phyloP scores from a whole-genome alignment of 2,797 vertebrate genomes.

The Petrocephalus schoutedeni region DNA sequence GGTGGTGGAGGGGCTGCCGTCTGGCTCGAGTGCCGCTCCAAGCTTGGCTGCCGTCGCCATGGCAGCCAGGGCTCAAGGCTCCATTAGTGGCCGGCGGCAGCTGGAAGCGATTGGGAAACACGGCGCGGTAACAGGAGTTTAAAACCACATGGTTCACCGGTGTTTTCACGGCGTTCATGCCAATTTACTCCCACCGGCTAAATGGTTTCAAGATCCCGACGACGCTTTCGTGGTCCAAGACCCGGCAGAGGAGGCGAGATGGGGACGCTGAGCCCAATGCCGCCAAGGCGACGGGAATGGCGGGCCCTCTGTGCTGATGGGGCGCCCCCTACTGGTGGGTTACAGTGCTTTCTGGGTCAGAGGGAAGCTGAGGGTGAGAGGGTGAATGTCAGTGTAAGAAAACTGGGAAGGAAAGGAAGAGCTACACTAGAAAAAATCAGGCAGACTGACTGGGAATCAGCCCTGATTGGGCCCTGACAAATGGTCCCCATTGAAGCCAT shows the following conservation, averaged over 20 bases:
- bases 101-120: constrained; percentile 76
- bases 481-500: too few species aligned
- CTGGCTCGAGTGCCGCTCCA: constrained; percentile 33
- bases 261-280: background rate
- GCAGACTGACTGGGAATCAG: background rate
- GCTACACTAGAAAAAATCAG: background rate
- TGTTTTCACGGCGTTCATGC: constrained; percentile 72
- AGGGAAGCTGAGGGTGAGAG: background rate
- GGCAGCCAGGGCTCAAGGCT: constrained; percentile 48
- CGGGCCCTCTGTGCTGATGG: background rate
- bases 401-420: background rate
- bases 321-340: background rate
- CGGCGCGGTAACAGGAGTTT: constrained; percentile 56
- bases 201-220: constrained; percentile 74
- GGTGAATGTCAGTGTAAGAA: background rate
- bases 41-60: constrained; percentile 37
- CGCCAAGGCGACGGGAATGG: too few species aligned
- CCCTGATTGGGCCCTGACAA: too few species aligned
- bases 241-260: background rate
- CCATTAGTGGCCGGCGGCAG: constrained; percentile 58
- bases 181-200: constrained; percentile 65
- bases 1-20: background rate
- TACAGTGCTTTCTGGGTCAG: background rate
- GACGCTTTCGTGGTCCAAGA: constrained; percentile 36
- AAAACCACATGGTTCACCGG: constrained; percentile 66